These are phyloP conservation scores for Lineus longissimus DNA, from an alignment of 1,140 invertebrate genomes.

Conservation along the genomic window DNA sequence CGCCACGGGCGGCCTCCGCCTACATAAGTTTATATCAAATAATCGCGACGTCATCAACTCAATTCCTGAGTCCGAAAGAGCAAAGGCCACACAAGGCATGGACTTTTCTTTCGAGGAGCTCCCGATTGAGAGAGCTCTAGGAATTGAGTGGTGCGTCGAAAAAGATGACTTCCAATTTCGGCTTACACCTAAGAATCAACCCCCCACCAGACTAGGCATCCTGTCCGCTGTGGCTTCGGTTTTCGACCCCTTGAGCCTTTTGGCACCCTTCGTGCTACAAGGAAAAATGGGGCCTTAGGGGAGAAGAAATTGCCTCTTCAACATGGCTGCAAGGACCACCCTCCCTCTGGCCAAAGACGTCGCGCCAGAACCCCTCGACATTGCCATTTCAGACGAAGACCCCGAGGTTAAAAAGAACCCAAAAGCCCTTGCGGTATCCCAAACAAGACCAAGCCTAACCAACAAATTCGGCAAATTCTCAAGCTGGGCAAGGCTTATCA, in stretches of 20 bases:
- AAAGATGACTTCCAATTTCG: neutral
- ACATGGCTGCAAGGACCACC: too few species aligned
- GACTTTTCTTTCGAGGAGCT: neutral
- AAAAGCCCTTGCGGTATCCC: too few species aligned
- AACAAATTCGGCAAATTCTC: too few species aligned
- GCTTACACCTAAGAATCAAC: neutral
- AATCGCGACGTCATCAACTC: neutral
- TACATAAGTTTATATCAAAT: constrained; percentile 5
- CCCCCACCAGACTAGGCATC: neutral
- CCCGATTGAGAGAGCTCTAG: neutral
- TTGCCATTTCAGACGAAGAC: too few species aligned
- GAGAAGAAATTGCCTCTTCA: too few species aligned
- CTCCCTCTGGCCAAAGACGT: too few species aligned
- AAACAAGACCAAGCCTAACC: too few species aligned
- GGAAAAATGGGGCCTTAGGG: too few species aligned
- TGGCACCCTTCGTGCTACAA: neutral
- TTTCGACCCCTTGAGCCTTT: neutral
- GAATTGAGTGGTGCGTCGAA: neutral
- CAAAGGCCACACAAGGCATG: neutral
- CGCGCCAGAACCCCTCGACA: too few species aligned
- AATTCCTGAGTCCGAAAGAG: neutral
- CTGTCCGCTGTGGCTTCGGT: neutral
- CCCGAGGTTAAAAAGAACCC: too few species aligned
- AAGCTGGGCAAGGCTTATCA: too few species aligned
- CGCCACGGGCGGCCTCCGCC: neutral